Base-by-base conservation (phyloP, 2,888 invertebrate genomes). In the Chironomus tentans region DNA sequence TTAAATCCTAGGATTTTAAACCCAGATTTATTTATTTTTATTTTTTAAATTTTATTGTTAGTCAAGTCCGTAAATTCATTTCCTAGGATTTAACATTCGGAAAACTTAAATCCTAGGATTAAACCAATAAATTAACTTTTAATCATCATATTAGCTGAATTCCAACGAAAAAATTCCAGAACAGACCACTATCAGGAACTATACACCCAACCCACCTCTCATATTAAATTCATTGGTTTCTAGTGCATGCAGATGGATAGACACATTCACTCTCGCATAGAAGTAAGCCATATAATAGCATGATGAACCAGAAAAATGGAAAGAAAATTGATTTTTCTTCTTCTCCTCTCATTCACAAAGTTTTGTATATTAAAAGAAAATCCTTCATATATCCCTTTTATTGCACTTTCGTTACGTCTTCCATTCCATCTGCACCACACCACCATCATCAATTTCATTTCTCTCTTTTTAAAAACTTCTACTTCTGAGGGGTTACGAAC, bases 381-480 rank as follows among this genome's bases (percentile, higher is more conserved):
- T 65, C 65, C 65, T 56, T 65, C 65, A 65, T 65, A 65, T 21
- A 65, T 65, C 22, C 65, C 21, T 65, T 65, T 65, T 65, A 65
- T 65, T 65, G 65, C 65, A 65, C 65, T 65, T 65, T 65, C 56
- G 18, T 18, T 21, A 65, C 65, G 21, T 65, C 65, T 65, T 65
- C 12, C 12, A 21, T 62, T 22, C 18, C 18, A 12, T 21, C 18
- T 12, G 22, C 18, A 12, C 62, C 62, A 22, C 18, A 62, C 22
- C 18, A 62, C 22, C 38, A 38, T 38, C 38, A 38, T 38, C 38
- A 38, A 38, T 38, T 38, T 38, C 38, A 38, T 38, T 38, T 38
- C 38, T 38, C 38, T 38, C 38, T 38, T 38, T 38, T 38, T 38
- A 18, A 22, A 65, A 10, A 22, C 13, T 13, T 22, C 65, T 24